Conservation (phyloP, 2,888 invertebrate species). For the Portevinia maculata region DNA sequence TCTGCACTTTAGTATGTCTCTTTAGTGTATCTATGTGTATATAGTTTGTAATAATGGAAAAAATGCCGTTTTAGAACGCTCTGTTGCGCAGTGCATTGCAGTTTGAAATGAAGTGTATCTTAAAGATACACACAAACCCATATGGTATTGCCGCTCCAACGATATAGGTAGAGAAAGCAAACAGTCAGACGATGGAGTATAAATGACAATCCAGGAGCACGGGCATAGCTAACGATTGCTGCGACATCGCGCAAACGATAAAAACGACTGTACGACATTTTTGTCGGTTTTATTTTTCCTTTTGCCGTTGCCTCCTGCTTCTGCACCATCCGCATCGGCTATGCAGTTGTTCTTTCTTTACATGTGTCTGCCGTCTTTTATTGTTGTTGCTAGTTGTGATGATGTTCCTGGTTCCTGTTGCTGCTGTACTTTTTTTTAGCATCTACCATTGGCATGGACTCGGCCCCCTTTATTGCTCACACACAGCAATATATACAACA, state of each 20-base stretch:
- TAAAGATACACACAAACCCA: constrained; percentile 32
- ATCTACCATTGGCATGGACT: constrained; percentile 35
- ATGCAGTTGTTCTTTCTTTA: constrained; percentile 65
- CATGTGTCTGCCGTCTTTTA: constrained; percentile 46
- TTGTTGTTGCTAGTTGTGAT: constrained; percentile 25
- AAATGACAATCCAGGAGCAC: constrained; percentile 48
- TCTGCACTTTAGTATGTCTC: constrained; percentile 23
- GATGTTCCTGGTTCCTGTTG: constrained; percentile 69
- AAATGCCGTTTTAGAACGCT: constrained; percentile 79
- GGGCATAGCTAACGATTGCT: constrained; percentile 41
- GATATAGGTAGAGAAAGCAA: constrained; percentile 40
- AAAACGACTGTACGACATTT: constrained; percentile 55
- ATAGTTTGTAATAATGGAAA: constrained; percentile 34
- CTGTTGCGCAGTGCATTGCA: constrained; percentile 63
- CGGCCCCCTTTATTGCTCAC: constrained; percentile 65
- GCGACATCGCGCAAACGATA: constrained; percentile 59
- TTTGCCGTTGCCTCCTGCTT: constrained; percentile 8
- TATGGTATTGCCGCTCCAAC: constrained; percentile 1
- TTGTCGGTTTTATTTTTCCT: constrained; percentile 26
- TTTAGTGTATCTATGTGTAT: constrained; percentile 4
- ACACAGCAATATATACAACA: constrained; percentile 79
- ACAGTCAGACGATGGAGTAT: constrained; percentile 28
- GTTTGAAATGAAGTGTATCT: constrained; percentile 62
- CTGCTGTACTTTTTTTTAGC: constrained; percentile 24
- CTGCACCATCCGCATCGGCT: constrained; percentile 45